phyloP scores from a whole-genome alignment of 1,140 invertebrate genomes.

The Drosophila melanica region DNA sequence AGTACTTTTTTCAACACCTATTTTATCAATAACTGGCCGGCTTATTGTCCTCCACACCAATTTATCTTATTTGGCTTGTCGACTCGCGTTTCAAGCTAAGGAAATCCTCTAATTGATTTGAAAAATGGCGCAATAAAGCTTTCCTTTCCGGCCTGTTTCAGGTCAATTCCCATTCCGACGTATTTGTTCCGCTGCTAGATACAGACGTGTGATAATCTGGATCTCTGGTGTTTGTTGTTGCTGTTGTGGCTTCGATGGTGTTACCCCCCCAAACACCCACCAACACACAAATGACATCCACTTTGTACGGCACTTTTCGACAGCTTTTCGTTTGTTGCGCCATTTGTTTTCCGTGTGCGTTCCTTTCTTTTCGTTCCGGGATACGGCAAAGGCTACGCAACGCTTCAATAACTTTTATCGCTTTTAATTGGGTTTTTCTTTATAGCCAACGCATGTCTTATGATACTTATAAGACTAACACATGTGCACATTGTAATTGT shows the following conservation, averaged over 20 bases:
- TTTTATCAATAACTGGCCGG: conserved; percentile 10
- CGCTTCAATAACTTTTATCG: conserved; percentile 82
- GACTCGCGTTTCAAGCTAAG: conserved; percentile 10
- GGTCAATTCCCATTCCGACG: conserved; percentile 27
- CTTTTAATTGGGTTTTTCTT: conserved; percentile 83
- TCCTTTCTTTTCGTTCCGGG: conserved; percentile 5
- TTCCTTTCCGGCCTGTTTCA: conserved; percentile 20
- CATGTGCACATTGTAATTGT: conserved; percentile 77
- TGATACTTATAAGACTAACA: conserved; percentile 58
- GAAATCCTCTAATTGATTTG: conserved; percentile 65
- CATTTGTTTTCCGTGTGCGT: conserved; percentile 57
- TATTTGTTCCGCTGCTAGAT: conserved; percentile 37
- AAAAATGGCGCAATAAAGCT: conserved; percentile 59
- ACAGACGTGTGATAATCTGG: conserved; percentile 74
- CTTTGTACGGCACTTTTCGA: conserved; percentile 66
- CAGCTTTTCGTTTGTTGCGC: conserved; percentile 37
- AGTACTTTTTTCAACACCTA: conserved; percentile 14
- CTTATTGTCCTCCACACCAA: conserved; percentile 10
- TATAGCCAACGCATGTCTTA: conserved; percentile 77
- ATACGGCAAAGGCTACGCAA: conserved; percentile 6
- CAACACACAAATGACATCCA: conserved; percentile 70
- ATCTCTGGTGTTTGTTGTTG: conserved; percentile 29
- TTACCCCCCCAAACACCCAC: no score
- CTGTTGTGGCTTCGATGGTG: not conserved
- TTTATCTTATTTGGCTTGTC: conserved; percentile 32